These are phyloP conservation scores for Chaetorhynchus papuensis DNA, from an alignment of 2,113 vertebrate species.

Conservation along the genomic window DNA sequence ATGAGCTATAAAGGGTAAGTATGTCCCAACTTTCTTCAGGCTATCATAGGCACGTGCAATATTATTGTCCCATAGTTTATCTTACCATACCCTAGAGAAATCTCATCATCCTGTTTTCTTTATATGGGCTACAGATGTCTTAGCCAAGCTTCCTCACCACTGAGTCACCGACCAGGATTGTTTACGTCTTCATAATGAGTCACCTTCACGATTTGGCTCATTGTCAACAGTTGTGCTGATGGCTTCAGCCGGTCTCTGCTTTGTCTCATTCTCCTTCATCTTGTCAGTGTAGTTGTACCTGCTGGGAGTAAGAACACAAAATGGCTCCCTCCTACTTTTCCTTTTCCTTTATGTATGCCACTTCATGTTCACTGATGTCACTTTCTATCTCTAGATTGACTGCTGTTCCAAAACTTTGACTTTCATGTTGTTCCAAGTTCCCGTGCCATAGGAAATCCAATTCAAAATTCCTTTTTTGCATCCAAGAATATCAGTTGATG, in stretches of 20 bases:
- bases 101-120: conserved; percentile 72
- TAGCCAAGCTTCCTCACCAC: conserved; percentile 59
- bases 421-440: conserved; percentile 44
- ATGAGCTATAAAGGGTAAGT: conserved; percentile 53
- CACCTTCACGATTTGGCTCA: conserved; percentile 45
- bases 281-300: conserved; percentile 25
- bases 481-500: neutral
- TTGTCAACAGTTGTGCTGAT: neutral
- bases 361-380: neutral
- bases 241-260: neutral
- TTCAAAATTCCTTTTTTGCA: neutral
- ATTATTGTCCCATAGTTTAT: conserved; percentile 70
- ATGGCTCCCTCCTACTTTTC: conserved; percentile 10
- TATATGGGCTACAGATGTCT: conserved; percentile 70
- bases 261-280: conserved; percentile 40
- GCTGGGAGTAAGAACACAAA: neutral
- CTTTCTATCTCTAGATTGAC: conserved; percentile 4
- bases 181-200: conserved; percentile 60
- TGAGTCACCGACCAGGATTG: conserved; percentile 37
- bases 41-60: conserved; percentile 63
- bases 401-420: neutral
- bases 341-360: conserved; percentile 10
- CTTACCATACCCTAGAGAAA: conserved; percentile 64
- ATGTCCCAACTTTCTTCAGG: conserved; percentile 47
- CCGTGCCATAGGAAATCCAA: conserved; percentile 19